Evolutionary conservation across 1,140 invertebrate species (phyloP), one percentile per base, ranked within the genome.

Genomic region (Trachymyrmex cornetzi): DNA sequence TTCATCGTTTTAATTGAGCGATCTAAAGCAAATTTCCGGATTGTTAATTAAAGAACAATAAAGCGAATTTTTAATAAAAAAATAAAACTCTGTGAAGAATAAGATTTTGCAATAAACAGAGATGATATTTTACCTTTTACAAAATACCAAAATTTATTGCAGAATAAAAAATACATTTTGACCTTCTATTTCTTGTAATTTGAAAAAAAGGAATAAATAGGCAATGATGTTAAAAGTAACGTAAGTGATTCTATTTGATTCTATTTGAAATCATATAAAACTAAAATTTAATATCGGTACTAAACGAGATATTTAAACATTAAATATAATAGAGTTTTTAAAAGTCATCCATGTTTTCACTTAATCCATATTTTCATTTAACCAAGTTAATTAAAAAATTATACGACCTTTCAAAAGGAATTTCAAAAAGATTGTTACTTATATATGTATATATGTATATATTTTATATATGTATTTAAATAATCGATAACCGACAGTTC

Each of bases 1-100:
- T 69, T 38, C 14, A 67, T 67, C 14, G 48, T 80, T 80, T 69
- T 69, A 44, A 67, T 80, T 27, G 27, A 80, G 24, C 24, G 1
- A 80, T 24, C 53, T 55, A 55, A 67, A 53, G 34, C n/a, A 4
- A 30, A 30, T 38, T 80, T 44, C 16, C 69, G 9, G 30, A 80
- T 80, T 38, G 44, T 79, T 63, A 77, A 77, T 77, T 77, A 48
- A 30, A 19, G 12, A 50, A 9, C 34, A 30, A 24, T n/a, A 55
- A 55, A 11, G 4, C 11, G 4, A 55, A 7, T 71, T 53, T 44
- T 71, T 71, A 27, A 71, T 53, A 0, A 71, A 71, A 4, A 44
- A 77, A 44, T 22, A 14, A 44, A 27, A 63, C 14, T 14, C 14
- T 16, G 34, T 24, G 5, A 63, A 63, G 2, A 48, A 79, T 30